phyloP scores from a whole-genome alignment of 2,888 invertebrate genomes.

The Lumbricus terrestris region DNA sequence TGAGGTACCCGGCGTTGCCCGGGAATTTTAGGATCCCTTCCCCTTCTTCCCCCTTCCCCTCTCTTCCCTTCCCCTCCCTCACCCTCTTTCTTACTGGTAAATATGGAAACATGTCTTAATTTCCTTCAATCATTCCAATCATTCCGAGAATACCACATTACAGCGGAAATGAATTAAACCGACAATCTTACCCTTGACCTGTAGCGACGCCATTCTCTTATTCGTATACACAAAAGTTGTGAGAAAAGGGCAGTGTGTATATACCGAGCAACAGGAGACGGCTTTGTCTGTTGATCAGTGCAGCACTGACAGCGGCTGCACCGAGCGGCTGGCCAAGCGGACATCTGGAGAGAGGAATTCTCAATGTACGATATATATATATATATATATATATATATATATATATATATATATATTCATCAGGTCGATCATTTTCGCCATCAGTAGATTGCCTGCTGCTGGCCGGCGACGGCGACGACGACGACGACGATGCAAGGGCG shows the following conservation, averaged over 20 bases:
- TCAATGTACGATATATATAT: too few species aligned
- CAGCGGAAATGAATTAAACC: neutral
- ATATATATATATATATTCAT: too few species aligned
- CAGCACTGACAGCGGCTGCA: neutral
- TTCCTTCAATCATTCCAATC: neutral
- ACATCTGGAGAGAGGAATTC: neutral
- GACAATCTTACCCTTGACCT: neutral
- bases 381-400: too few species aligned
- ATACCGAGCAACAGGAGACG: conserved; percentile 3
- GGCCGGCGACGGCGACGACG: too few species aligned
- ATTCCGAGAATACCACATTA: neutral
- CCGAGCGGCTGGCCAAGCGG: neutral
- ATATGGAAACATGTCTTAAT: neutral
- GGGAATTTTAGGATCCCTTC: too few species aligned
- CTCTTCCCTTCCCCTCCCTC: too few species aligned
- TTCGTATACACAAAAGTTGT: neutral
- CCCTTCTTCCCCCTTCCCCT: too few species aligned
- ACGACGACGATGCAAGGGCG: too few species aligned
- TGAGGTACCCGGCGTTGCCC: too few species aligned
- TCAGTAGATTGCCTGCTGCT: neutral
- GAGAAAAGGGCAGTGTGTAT: neutral
- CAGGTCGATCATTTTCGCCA: neutral
- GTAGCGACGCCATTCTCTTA: neutral
- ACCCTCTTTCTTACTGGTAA: too few species aligned
- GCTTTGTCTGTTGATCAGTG: neutral